phyloP scores from a whole-genome alignment of 1,140 invertebrate species.

The Cyphomyrmex costatus region DNA sequence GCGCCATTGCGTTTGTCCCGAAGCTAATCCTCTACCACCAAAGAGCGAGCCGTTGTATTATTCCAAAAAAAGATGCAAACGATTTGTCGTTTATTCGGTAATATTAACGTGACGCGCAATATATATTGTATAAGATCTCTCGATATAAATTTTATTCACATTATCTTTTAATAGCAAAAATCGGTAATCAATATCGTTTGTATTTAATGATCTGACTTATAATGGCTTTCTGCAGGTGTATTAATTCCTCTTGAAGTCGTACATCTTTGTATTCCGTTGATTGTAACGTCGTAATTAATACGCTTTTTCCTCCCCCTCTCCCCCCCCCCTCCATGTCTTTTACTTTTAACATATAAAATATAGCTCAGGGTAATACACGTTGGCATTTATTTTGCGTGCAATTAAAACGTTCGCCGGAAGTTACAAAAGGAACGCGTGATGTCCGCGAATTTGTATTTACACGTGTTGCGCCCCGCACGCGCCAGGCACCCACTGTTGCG shows the following conservation, averaged over 20 bases:
- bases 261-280: not conserved
- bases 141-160: not conserved
- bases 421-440: conserved; percentile 40
- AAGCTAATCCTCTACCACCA: not conserved
- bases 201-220: conserved; percentile 1
- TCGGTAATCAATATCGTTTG: not conserved
- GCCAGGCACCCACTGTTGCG: conserved; percentile 4
- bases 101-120: not conserved
- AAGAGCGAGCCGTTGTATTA: not conserved
- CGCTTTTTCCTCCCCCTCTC: not conserved
- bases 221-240: not conserved
- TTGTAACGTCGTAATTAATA: conserved; percentile 20
- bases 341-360: conserved; percentile 26
- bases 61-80: conserved; percentile 12
- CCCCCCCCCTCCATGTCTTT: not conserved
- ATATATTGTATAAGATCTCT: not conserved
- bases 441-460: conserved; percentile 34
- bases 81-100: not conserved
- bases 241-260: conserved; percentile 13
- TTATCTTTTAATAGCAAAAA: conserved; percentile 1
- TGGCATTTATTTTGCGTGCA: conserved; percentile 35
- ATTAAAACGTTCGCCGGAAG: conserved; percentile 44
- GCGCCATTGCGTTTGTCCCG: conserved; percentile 4
- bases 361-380: conserved; percentile 31
- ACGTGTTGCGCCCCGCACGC: conserved; percentile 27